Evolutionary conservation across 2,113 vertebrate genomes (phyloP), one percentile per base, ranked within the genome.

Genomic region (Nestor notabilis): DNA sequence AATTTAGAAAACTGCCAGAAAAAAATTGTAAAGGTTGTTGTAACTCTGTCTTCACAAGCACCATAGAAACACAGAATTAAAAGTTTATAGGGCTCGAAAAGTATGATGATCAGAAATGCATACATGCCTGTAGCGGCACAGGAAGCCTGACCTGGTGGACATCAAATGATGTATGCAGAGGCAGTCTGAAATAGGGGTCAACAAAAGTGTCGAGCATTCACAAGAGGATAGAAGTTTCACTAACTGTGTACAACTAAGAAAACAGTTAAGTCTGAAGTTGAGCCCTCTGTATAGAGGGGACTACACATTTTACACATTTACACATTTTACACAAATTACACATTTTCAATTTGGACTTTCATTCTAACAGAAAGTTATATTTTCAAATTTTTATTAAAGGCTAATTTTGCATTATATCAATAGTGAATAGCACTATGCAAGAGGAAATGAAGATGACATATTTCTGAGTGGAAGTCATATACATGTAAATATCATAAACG

Each of bases 261-360:
- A 79, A 83, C 4, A 17, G 11, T 19, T 3, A 63, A 49, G 20
- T 31, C 23, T 63, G 29, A 74, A 56, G 47, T 10, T 28, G 28
- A 63, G 14, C 6, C 7, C 4, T 28, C 43, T 55, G 17, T 35
- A 5, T 24, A 60, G 20, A 2, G 3, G 2, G 5, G 4, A 4
- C 17, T 44, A 8, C 11, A 7, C n/a, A n/a, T n/a, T n/a, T n/a
- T n/a, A n/a, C n/a, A n/a, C n/a, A n/a, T n/a, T n/a, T n/a, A n/a
- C n/a, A n/a, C n/a, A n/a, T n/a, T n/a, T n/a, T n/a, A n/a, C n/a
- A n/a, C n/a, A n/a, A n/a, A n/a, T n/a, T n/a, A n/a, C n/a, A n/a
- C n/a, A n/a, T n/a, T n/a, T n/a, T n/a, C n/a, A n/a, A n/a, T n/a
- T n/a, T 17, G 5, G 35, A 75, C n/a, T 77, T 23, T 53, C 11